These are phyloP conservation scores for Mimas tiliae DNA, from an alignment of 2,888 invertebrate genomes.

Conservation along the genomic window DNA sequence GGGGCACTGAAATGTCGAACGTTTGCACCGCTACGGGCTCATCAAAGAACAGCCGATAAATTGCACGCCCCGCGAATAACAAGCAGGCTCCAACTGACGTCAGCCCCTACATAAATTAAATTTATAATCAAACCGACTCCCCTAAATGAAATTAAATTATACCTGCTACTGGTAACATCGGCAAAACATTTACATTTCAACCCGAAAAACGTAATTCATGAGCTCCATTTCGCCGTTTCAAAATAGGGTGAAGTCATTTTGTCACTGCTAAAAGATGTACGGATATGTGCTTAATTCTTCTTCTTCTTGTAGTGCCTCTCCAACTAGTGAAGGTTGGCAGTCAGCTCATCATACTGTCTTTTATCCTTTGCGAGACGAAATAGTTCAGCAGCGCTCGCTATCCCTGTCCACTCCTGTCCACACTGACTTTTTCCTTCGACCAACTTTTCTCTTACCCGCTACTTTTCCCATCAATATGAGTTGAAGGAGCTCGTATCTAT, in stretches of 20 bases:
- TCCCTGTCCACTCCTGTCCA: no score
- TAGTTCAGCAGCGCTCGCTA: no score
- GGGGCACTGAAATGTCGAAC: constrained; percentile 45
- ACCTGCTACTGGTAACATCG: constrained; percentile 72
- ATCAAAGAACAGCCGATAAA: constrained; percentile 69
- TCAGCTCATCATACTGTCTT: no score
- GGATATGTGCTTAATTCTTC: constrained; percentile 53
- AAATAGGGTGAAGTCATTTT: constrained; percentile 52
- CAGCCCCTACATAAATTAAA: constrained; percentile 79
- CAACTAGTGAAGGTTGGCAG: no score
- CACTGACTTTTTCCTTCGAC: no score
- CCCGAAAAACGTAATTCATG: constrained; percentile 66
- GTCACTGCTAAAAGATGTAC: constrained; percentile 48
- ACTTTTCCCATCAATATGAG: no score
- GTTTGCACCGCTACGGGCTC: constrained; percentile 56
- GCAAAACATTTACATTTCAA: constrained; percentile 75
- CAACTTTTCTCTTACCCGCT: no score
- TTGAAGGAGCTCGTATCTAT: no score
- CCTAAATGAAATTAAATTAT: constrained; percentile 79
- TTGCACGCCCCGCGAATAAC: constrained; percentile 71
- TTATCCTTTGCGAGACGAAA: no score
- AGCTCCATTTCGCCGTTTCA: constrained; percentile 63
- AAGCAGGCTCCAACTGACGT: constrained; percentile 62
- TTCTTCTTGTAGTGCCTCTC: no score
- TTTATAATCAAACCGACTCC: constrained; percentile 78